Evolutionary conservation across 2,888 invertebrate species (phyloP).

Genomic region (Holacanthella duospinosa): DNA sequence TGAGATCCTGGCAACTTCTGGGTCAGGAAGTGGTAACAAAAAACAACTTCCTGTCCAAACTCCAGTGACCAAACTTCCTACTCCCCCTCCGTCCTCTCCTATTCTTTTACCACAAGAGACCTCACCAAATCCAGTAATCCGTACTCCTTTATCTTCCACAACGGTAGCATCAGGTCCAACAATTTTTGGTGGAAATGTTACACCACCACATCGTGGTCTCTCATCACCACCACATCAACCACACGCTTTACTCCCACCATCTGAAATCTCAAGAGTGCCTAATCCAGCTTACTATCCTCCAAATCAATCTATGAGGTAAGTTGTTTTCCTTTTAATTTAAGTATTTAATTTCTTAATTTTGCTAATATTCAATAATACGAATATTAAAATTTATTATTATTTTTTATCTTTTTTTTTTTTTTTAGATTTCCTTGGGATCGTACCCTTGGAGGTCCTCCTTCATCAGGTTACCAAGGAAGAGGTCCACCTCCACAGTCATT

Average conservation of each 20-base stretch:
- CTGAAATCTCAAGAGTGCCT: conserved; percentile 26
- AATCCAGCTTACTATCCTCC: conserved; percentile 27
- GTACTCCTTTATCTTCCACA: background rate
- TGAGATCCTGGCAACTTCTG: conserved; percentile 3
- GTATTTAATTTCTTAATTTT: too few relatives aligned
- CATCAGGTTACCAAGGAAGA: conserved; percentile 14
- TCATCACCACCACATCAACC: conserved; percentile 5
- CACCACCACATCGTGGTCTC: background rate
- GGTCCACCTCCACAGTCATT: conserved; percentile 17
- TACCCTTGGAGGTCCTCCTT: conserved; percentile 24
- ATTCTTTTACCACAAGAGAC: background rate
- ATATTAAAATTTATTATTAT: conserved; percentile 16
- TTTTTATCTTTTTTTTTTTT: background rate
- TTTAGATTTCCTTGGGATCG: conserved; percentile 24
- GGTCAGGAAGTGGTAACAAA: background rate
- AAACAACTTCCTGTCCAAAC: background rate
- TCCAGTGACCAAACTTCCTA: background rate
- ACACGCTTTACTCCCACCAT: background rate
- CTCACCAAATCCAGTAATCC: background rate
- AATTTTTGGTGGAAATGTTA: background rate
- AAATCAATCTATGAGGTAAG: conserved; percentile 26
- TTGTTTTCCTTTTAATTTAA: too few relatives aligned
- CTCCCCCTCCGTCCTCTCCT: conserved; percentile 5
- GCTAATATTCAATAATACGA: background rate
- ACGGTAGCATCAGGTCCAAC: background rate